These are phyloP conservation scores for Aplysina aerophoba DNA, from an alignment of 37 sponge, comb jelly and placozoan species.

Conservation along the genomic window DNA sequence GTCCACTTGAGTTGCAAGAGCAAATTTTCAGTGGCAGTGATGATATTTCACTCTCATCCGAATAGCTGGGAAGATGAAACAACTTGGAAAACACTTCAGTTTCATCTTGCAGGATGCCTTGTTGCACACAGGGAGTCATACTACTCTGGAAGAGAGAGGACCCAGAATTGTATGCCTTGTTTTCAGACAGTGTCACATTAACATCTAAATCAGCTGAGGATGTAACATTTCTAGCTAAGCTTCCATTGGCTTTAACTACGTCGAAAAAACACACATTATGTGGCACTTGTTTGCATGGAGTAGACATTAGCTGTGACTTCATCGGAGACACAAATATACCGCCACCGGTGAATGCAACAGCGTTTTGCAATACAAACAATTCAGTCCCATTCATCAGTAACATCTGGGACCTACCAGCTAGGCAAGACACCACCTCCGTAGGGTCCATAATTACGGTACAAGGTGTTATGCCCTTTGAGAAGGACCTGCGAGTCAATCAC, in stretches of 20 bases:
- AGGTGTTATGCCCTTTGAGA: neutral
- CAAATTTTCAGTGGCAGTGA: slow-evolving; percentile 11
- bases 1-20: neutral
- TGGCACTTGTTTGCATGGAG: no score
- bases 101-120: neutral
- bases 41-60: neutral
- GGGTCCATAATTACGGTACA: neutral
- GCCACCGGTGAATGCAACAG: neutral
- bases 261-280: neutral
- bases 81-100: neutral
- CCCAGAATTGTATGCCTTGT: no score
- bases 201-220: no score
- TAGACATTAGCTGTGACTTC: no score
- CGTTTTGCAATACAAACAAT: neutral
- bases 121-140: no score
- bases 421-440: neutral
- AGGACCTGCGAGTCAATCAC: neutral
- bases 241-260: neutral
- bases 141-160: no score
- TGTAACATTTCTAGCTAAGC: no score
- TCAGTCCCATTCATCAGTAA: neutral
- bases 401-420: neutral
- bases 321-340: neutral
- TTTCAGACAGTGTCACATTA: no score
- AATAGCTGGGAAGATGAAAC: neutral